Evolutionary conservation across 2,113 vertebrate species (phyloP).

Genomic region (Nettapus auritus): DNA sequence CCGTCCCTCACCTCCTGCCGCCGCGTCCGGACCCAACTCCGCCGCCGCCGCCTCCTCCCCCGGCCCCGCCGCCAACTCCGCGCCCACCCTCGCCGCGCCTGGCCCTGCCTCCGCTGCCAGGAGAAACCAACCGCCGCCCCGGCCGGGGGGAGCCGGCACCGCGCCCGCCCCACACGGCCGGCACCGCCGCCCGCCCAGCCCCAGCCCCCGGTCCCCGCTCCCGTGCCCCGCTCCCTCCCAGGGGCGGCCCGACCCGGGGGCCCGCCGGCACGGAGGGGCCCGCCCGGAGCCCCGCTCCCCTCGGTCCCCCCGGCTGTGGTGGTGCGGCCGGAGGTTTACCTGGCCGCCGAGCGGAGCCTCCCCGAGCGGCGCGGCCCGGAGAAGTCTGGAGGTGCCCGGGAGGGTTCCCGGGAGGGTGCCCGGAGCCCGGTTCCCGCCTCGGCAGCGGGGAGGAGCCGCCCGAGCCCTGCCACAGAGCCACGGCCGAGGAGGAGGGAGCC

Average conservation of each 20-base stretch:
- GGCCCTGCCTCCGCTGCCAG: slow-evolving; percentile 66
- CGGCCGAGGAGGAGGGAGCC: background rate
- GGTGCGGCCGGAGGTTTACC: background rate
- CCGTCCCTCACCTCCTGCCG: background rate
- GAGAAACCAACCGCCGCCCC: slow-evolving; percentile 64
- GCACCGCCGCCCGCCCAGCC: background rate
- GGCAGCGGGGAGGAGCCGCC: background rate
- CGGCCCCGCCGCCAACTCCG: background rate
- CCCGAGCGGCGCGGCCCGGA: background rate
- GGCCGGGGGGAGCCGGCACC: background rate
- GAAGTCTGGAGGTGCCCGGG: no score
- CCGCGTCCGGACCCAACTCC: background rate
- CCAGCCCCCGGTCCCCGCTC: background rate
- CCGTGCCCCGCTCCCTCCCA: background rate
- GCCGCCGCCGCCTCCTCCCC: background rate
- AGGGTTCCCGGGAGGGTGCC: background rate
- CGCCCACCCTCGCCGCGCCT: slow-evolving; percentile 10
- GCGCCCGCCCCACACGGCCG: background rate
- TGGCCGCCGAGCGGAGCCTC: background rate
- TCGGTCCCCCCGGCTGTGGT: background rate
- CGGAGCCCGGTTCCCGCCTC: background rate
- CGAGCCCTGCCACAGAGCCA: background rate
- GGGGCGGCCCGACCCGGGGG: background rate
- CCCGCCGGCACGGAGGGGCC: background rate
- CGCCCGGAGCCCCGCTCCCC: background rate